Percentiles rank a stretch among this genome's conserved stretches.
Conservation (phyloP, 1,140 invertebrate genomes). For the Dufourea novaeangliae region DNA sequence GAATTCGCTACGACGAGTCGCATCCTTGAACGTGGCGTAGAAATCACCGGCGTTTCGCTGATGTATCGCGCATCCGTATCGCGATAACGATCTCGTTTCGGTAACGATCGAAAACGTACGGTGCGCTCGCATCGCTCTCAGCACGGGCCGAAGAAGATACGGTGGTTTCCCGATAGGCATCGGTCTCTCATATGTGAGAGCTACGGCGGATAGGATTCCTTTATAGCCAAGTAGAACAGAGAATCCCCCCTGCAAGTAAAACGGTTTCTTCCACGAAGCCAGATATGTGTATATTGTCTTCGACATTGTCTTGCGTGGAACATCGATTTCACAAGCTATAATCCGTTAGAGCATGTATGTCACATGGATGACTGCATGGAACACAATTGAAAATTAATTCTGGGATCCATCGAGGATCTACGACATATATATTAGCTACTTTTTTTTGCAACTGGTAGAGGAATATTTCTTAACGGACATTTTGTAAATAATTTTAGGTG, state of each 20-base stretch:
- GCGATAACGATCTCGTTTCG: slow-evolving; percentile 75
- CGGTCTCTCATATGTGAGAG: slow-evolving; percentile 48
- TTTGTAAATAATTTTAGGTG: no score
- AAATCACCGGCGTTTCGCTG: slow-evolving; percentile 60
- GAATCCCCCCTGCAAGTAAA: slow-evolving; percentile 23
- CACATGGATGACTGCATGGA: no score
- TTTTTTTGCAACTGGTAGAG: no score
- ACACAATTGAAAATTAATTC: no score
- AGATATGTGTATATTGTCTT: no score
- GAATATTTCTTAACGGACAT: no score
- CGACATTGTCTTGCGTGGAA: not conserved
- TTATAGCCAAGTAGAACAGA: slow-evolving; percentile 48
- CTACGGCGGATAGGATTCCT: slow-evolving; percentile 36
- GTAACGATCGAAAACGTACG: slow-evolving; percentile 63
- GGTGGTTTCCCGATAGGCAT: slow-evolving; percentile 55
- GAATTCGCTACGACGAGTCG: slow-evolving; percentile 40
- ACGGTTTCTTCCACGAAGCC: slow-evolving; percentile 36
- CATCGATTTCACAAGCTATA: no score
- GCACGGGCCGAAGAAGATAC: slow-evolving; percentile 14
- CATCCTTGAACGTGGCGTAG: slow-evolving; percentile 63
- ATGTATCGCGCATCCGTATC: slow-evolving; percentile 76
- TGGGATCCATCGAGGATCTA: no score
- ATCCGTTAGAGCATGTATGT: no score
- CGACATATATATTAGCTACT: no score
- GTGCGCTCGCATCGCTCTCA: slow-evolving; percentile 8